Base-by-base conservation (phyloP, 2,888 invertebrate genomes). In the Trichogramma evanescens region DNA sequence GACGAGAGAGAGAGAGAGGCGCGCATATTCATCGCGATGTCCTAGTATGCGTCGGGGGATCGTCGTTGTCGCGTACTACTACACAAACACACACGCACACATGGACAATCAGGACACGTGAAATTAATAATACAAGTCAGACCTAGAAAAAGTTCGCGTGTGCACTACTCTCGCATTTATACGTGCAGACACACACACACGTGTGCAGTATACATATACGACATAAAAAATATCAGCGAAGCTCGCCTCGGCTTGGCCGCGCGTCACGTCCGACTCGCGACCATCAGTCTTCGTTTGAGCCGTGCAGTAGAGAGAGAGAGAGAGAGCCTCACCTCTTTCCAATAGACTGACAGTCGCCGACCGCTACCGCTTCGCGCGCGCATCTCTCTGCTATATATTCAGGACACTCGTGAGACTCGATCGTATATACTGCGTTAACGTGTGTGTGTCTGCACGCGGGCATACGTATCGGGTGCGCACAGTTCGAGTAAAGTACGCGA, bases 271-370 rank as follows among this genome's bases (percentile, higher is more conserved):
- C 43, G 58, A 61, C 56, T 58, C 57, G 59, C 59, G 57, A 48
- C 55, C 56, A 59, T 65, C 63, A 54, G 61, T 65, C 61, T 61
- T 61, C 63, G 63, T 59, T 61, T 57, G 8, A 48, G 50, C 8
- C 39, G 38, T 3, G 5, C 42, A 46, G 41, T 26, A n/a, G 26
- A 38, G 13, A 5, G 39, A 4, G 52, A 26, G 13, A 39, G 7
- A 39, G 2, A 8, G 41, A 45, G 44, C 48, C 54, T 54, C 54
- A 53, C 53, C 51, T 49, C 49, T 13, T 10, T 48, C 49, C 44
- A 40, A 8, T 50, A 43, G 52, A 53, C 52, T 58, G 64, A 64
- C 64, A 64, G 64, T 55, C 55, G 59, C 57, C 59, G 58, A 39
- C 10, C 46, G 48, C 9, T 51, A 52, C 44, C 43, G 43, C 54